A percentile compares a stretch with the other conserved stretches of the same genome.
Conservation (phyloP, 2,888 invertebrate genomes). For the Heteromyza rotundicornis region DNA sequence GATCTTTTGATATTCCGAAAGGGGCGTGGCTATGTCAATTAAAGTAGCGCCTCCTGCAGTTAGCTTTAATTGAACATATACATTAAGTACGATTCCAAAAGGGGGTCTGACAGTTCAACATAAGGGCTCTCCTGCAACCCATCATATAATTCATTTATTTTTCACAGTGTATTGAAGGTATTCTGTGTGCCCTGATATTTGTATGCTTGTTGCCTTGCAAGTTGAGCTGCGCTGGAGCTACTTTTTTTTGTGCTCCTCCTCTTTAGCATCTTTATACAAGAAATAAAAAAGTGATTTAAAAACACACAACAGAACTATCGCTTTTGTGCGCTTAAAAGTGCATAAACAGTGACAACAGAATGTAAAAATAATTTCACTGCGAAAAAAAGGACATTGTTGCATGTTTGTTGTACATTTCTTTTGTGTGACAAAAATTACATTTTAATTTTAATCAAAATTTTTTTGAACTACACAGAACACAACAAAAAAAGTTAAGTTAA, state of each 20-base stretch:
- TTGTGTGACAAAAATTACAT: background rate
- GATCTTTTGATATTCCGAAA: too few relatives aligned
- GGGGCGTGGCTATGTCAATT: too few relatives aligned
- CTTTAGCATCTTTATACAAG: background rate
- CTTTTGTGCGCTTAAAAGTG: slow-evolving; percentile 1
- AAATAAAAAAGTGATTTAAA: background rate
- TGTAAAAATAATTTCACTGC: background rate
- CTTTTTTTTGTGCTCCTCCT: background rate
- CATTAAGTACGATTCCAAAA: too few relatives aligned
- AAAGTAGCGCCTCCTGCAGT: too few relatives aligned
- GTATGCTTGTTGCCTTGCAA: background rate
- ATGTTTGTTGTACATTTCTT: background rate
- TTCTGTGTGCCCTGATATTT: background rate
- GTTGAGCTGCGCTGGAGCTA: background rate
- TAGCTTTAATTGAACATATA: too few relatives aligned
- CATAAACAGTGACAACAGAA: background rate
- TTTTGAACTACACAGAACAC: background rate
- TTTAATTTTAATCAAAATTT: slow-evolving; percentile 6
- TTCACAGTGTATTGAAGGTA: background rate
- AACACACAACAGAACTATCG: background rate
- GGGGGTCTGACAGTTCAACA: too few relatives aligned
- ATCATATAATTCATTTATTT: too few relatives aligned
- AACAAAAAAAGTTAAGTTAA: too few relatives aligned
- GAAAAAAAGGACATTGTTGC: slow-evolving; percentile 1
- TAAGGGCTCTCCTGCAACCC: too few relatives aligned